Percentiles rank a stretch among this genome's conserved stretches.
These are phyloP conservation scores for Fratercula arctica DNA, from an alignment of 2,797 vertebrate species.

Conservation along the genomic window DNA sequence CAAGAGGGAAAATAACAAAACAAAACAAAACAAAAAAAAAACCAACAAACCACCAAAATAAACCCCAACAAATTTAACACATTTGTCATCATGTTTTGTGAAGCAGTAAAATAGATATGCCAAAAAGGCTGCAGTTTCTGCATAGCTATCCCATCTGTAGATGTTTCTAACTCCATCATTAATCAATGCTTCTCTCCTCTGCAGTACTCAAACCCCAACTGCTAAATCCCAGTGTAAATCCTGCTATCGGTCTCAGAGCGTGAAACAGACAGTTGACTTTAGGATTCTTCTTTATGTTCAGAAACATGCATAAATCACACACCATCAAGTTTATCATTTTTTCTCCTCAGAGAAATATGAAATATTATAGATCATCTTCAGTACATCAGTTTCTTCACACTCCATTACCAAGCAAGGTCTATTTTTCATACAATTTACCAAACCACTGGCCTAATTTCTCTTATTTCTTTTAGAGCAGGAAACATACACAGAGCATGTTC, in stretches of 20 bases:
- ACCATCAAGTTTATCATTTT: slow-evolving; percentile 76
- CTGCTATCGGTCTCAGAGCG: not conserved
- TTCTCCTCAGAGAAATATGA: slow-evolving; percentile 77
- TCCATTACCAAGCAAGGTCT: slow-evolving; percentile 75
- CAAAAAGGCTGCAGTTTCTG: slow-evolving; percentile 28
- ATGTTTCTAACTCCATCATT: slow-evolving; percentile 24
- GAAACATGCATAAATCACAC: slow-evolving; percentile 78
- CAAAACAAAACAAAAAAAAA: not conserved
- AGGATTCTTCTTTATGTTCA: slow-evolving; percentile 67
- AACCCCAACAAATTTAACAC: not conserved
- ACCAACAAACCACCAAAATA: not conserved
- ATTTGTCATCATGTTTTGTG: slow-evolving; percentile 28
- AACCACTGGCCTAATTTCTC: slow-evolving; percentile 75
- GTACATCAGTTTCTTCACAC: slow-evolving; percentile 76
- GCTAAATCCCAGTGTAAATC: slow-evolving; percentile 48
- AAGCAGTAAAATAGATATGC: slow-evolving; percentile 10
- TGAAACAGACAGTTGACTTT: slow-evolving; percentile 64
- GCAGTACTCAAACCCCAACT: slow-evolving; percentile 29
- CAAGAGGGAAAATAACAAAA: not conserved
- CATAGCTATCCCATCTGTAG: slow-evolving; percentile 2
- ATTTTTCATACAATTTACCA: slow-evolving; percentile 78
- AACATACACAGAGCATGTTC: slow-evolving; percentile 7
- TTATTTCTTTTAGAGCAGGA: slow-evolving; percentile 61
- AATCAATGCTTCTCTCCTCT: slow-evolving; percentile 30
- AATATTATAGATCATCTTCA: slow-evolving; percentile 76